Base-by-base conservation (phyloP, 2,797 vertebrate species). In the Takifugu ocellatus region DNA sequence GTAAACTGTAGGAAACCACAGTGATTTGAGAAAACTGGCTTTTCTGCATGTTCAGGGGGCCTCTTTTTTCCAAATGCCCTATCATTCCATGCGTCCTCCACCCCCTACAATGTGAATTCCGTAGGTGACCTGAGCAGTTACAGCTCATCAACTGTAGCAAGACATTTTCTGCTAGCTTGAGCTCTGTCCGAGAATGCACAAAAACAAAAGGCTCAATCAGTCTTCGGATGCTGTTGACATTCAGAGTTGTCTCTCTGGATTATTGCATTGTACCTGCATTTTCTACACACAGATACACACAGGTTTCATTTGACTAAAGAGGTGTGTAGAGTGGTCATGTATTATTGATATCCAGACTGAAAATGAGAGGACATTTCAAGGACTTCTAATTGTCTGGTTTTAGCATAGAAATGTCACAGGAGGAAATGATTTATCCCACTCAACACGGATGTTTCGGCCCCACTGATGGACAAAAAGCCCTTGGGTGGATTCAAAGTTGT, bases 201-300 rank as follows among this genome's bases (percentile, higher is more conserved):
- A 74, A 85, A 87, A 84, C 77, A 82, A 87, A 87, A 82, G 53
- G 56, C 68, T 84, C 83, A 68, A 81, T 88, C 84, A 87, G 72
- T 89, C 81, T 78, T 72, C 56, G 39, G 72, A 54, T 11, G 67
- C 52, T 70, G 77, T 81, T 82, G 80, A 84, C 84, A 78, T 75
- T 82, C 71, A 51, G 47, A 36, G 57, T 68, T 66, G 72, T 75
- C 64, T n/a, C 53, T 61, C 25, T 51, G 51, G 36, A 67, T 87
- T 70, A 78, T 53, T 5, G 5, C 46, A 51, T 1, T 25, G 11
- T 75, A 39, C 49, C 53, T 36, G 46, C 47, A 39, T 46, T 49
- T 46, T 33, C 10, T 14, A 57, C 54, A 54, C 45, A 59, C 44
- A 48, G 15, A 3, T 26, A 2, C 43, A 54, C 17, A 15, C 49